These are phyloP conservation scores for Heterochromis multidens DNA, from an alignment of 2,113 vertebrate species.

Conservation along the genomic window DNA sequence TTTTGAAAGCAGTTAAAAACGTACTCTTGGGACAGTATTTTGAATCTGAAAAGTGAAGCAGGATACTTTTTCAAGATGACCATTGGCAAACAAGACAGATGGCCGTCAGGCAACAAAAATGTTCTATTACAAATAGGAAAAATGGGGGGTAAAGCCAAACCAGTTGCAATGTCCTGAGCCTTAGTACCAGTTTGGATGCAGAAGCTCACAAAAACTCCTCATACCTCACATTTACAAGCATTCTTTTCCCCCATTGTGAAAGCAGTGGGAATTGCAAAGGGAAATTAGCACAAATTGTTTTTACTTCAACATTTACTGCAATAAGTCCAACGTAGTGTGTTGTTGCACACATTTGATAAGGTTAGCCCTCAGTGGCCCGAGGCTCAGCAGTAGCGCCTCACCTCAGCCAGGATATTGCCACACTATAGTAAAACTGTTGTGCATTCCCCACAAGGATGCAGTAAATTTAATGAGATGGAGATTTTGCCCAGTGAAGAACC, in stretches of 20 bases:
- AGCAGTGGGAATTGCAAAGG: constrained; percentile 34
- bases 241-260: constrained; percentile 40
- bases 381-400: constrained; percentile 19
- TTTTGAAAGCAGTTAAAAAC: constrained; percentile 18
- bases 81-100: background rate
- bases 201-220: background rate
- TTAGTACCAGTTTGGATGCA: constrained; percentile 14
- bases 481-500: background rate
- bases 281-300: constrained; percentile 67
- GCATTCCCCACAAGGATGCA: constrained; percentile 44
- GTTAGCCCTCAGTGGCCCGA: constrained; percentile 12
- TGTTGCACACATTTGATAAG: constrained; percentile 33
- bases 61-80: background rate
- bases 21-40: background rate
- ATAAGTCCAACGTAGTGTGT: constrained; percentile 20
- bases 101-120: constrained; percentile 7
- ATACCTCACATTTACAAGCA: constrained; percentile 51
- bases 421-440: constrained; percentile 28
- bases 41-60: background rate
- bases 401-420: constrained; percentile 26
- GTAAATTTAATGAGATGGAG: constrained; percentile 51
- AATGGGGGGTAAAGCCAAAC: background rate
- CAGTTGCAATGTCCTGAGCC: background rate
- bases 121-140: constrained; percentile 31
- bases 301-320: constrained; percentile 41